Percentiles rank a stretch among this genome's conserved stretches.
These are phyloP conservation scores for Etheostoma nigrum DNA, from an alignment of 2,797 vertebrate species.

Conservation along the genomic window DNA sequence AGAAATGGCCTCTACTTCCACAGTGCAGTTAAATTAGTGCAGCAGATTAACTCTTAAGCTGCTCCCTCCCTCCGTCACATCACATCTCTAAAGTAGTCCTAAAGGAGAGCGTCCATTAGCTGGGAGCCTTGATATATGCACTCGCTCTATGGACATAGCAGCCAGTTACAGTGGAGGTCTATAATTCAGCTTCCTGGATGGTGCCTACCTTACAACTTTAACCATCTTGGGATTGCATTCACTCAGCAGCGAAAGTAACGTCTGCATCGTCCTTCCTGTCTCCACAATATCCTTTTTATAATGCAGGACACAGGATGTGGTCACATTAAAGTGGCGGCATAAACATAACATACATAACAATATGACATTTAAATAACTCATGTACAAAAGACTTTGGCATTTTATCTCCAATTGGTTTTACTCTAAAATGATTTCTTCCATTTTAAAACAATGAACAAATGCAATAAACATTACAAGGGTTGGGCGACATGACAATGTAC, in stretches of 20 bases:
- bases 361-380: background rate
- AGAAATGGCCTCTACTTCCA: conserved; percentile 38
- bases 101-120: conserved; percentile 71
- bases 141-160: conserved; percentile 17
- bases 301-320: conserved; percentile 6
- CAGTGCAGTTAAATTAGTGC: conserved; percentile 61
- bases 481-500: background rate
- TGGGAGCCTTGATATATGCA: conserved; percentile 52
- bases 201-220: conserved; percentile 89
- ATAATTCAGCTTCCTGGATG: conserved; percentile 20
- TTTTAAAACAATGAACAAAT: background rate
- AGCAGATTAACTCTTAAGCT: conserved; percentile 81
- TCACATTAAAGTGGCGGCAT: background rate
- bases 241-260: conserved; percentile 84
- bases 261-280: conserved; percentile 90
- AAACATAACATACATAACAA: background rate
- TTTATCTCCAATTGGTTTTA: background rate
- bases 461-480: background rate
- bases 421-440: background rate
- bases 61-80: conserved; percentile 66
- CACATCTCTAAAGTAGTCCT: conserved; percentile 67
- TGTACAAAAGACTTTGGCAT: background rate
- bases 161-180: conserved; percentile 18
- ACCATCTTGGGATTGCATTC: conserved; percentile 88
- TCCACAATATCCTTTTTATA: conserved; percentile 87